These are phyloP conservation scores for Forficula auricularia DNA, from an alignment of 1,140 invertebrate genomes.

Conservation along the genomic window DNA sequence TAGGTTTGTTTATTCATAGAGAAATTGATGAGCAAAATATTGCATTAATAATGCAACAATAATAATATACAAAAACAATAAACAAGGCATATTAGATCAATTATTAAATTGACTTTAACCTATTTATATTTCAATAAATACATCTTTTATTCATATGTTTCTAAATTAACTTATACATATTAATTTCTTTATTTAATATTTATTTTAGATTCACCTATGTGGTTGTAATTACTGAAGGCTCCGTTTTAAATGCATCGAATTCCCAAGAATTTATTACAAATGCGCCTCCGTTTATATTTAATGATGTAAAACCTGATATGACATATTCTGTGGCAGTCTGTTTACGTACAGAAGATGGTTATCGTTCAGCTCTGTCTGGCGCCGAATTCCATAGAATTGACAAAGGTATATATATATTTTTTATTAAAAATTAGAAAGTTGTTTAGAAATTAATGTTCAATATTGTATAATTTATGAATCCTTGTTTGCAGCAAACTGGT, in stretches of 20 bases:
- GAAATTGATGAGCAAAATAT: no score
- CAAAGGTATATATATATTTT: no score
- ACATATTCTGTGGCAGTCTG: conserved; percentile 46
- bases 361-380: conserved; percentile 43
- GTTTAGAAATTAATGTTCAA: no score
- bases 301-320: conserved; percentile 27
- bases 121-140: no score
- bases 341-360: conserved; percentile 40
- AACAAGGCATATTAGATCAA: no score
- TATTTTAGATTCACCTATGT: conserved; percentile 37
- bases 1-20: no score
- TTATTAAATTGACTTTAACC: no score
- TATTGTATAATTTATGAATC: not conserved
- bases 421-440: not conserved
- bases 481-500: not conserved
- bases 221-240: conserved; percentile 39
- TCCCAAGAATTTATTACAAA: conserved; percentile 29
- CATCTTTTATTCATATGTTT: not conserved
- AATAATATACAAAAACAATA: no score
- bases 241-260: conserved; percentile 29
- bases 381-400: no score
- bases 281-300: conserved; percentile 36
- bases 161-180: not conserved
- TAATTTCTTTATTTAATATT: conserved; percentile 4
- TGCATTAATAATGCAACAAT: no score